Percentiles rank a stretch among this genome's conserved stretches.
phyloP scores from a whole-genome alignment of 1,140 invertebrate species.

The Lordiphosa stackelbergi region DNA sequence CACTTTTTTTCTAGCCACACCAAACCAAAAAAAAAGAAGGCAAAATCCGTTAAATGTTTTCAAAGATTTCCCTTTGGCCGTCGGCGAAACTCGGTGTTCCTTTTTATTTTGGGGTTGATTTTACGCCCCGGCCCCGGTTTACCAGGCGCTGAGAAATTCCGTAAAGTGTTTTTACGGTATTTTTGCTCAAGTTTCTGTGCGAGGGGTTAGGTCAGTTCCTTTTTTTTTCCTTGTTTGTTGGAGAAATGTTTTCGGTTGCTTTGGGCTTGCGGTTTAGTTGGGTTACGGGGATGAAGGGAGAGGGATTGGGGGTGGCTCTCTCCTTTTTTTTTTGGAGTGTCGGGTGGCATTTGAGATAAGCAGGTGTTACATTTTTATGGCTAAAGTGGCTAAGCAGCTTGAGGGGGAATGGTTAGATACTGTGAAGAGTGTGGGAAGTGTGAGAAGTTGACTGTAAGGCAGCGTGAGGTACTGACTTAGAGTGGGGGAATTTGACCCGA shows the following conservation, averaged over 20 bases:
- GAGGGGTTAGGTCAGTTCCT: slow-evolving; percentile 59
- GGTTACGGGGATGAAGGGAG: slow-evolving; percentile 1
- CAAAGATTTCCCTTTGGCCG: slow-evolving; percentile 53
- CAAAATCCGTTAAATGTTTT: slow-evolving; percentile 72
- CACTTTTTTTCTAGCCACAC: slow-evolving; percentile 51
- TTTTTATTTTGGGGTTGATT: slow-evolving; percentile 54
- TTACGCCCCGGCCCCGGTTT: slow-evolving; percentile 59
- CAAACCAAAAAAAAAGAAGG: slow-evolving; percentile 26
- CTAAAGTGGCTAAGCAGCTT: slow-evolving; percentile 64
- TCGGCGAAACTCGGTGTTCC: slow-evolving; percentile 7
- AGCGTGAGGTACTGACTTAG: no score
- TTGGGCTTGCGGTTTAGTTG: slow-evolving; percentile 35
- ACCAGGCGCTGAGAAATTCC: slow-evolving; percentile 73
- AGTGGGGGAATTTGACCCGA: no score
- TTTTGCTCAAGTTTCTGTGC: slow-evolving; percentile 49
- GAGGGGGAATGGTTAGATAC: slow-evolving; percentile 4
- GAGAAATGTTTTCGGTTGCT: slow-evolving; percentile 51
- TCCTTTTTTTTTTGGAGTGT: slow-evolving; percentile 3
- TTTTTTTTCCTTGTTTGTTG: slow-evolving; percentile 3
- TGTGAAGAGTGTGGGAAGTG: background rate
- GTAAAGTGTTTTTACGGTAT: slow-evolving; percentile 75
- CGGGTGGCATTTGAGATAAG: slow-evolving; percentile 48
- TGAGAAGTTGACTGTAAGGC: background rate
- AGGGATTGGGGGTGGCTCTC: slow-evolving; percentile 3
- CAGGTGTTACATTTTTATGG: slow-evolving; percentile 71